Percentiles rank a stretch among this genome's conserved stretches.
phyloP scores from a whole-genome alignment of 2,888 invertebrate species.

The Andrena dorsata region DNA sequence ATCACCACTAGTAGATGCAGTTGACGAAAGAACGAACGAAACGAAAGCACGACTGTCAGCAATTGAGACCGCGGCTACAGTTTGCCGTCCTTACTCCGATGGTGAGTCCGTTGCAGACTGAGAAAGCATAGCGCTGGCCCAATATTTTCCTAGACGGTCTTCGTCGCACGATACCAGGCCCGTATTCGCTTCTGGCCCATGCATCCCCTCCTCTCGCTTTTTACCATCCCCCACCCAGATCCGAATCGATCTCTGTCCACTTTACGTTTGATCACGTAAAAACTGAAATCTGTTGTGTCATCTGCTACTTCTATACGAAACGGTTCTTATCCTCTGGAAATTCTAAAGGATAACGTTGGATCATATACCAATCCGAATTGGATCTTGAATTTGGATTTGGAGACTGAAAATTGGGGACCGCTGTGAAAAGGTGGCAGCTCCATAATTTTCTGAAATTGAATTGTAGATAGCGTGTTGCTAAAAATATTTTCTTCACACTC shows the following conservation, averaged over 20 bases:
- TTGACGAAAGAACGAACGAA: slow-evolving; percentile 12
- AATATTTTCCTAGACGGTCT: slow-evolving; percentile 71
- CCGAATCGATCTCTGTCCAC: not conserved
- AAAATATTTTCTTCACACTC: no score
- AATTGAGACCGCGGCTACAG: slow-evolving; percentile 26
- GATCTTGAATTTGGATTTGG: no score
- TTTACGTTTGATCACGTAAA: not conserved
- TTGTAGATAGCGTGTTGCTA: no score
- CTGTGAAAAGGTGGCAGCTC: no score
- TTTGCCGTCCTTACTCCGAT: slow-evolving; percentile 58
- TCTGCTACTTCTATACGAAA: not conserved
- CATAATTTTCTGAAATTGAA: no score
- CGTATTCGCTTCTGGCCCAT: slow-evolving; percentile 58
- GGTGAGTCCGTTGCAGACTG: slow-evolving; percentile 77
- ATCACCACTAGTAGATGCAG: not conserved
- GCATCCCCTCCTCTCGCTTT: not conserved
- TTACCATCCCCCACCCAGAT: not conserved
- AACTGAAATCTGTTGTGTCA: not conserved
- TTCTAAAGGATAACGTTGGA: no score
- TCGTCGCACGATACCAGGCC: slow-evolving; percentile 69
- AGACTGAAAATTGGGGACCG: no score
- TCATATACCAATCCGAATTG: no score
- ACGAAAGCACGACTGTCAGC: slow-evolving; percentile 29
- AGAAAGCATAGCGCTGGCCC: slow-evolving; percentile 72
- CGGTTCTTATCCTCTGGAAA: no score